These are phyloP conservation scores for Callionymus lyra DNA, from an alignment of 2,113 vertebrate species.

Conservation along the genomic window DNA sequence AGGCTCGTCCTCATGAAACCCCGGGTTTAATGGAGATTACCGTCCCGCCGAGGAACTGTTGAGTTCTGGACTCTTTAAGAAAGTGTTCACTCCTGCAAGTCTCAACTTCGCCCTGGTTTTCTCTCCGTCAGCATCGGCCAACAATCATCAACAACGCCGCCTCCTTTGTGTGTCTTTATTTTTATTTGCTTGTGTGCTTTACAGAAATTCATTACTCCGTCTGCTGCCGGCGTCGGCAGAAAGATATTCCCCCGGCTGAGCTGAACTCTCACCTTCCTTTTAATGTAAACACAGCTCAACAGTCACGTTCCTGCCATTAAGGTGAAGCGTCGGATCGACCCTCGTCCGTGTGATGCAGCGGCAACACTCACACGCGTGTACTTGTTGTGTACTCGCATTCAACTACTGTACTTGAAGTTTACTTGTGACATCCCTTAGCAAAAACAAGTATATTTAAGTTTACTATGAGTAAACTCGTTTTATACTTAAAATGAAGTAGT, in stretches of 20 bases:
- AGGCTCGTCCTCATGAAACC: conserved; percentile 5
- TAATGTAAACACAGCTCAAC: conserved; percentile 55
- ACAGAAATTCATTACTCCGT: conserved; percentile 61
- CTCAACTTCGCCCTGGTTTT: conserved; percentile 35
- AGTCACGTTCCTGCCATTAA: conserved; percentile 60
- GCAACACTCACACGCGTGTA: conserved; percentile 29
- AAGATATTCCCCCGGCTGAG: conserved; percentile 51
- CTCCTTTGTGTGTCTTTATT: conserved; percentile 61
- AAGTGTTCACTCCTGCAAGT: conserved; percentile 44
- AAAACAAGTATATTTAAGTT: no score
- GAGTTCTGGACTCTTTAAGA: conserved; percentile 7
- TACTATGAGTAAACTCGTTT: no score
- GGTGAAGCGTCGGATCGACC: conserved; percentile 47
- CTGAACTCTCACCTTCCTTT: conserved; percentile 56
- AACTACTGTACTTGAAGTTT: no score
- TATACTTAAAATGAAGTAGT: no score
- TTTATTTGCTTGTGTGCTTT: conserved; percentile 59
- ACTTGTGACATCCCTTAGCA: no score
- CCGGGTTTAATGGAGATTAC: conserved; percentile 15
- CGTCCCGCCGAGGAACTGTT: not conserved
- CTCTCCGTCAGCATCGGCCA: conserved; percentile 46
- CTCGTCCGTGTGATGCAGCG: conserved; percentile 39
- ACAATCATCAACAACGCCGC: conserved; percentile 50
- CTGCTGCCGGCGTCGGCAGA: conserved; percentile 59
- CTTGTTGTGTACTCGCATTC: no score